A percentile compares a stretch with the other conserved stretches of the same genome.
Evolutionary conservation across 2,888 invertebrate species (phyloP).

Genomic region (Lepidonotus clava): DNA sequence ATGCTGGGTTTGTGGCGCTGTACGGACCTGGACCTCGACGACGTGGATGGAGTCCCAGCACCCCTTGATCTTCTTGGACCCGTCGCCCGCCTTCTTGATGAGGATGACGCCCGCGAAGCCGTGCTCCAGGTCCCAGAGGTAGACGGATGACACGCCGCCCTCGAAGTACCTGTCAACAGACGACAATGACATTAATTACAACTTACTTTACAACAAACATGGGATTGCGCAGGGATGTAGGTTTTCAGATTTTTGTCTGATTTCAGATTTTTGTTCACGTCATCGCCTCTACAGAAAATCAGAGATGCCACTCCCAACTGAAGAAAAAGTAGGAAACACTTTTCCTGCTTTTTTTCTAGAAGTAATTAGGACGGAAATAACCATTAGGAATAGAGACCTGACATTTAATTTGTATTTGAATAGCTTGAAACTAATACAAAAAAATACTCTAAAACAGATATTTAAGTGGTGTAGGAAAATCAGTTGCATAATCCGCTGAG

Average conservation of each 20-base stretch:
- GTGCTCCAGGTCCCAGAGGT: conserved; percentile 97
- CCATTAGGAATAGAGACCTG: no score
- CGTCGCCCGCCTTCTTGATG: conserved; percentile 99
- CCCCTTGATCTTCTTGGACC: conserved; percentile 98
- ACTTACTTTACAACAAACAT: no score
- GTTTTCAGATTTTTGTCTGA: no score
- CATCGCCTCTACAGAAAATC: no score
- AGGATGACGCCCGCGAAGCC: conserved; percentile 98
- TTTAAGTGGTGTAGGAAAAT: background rate
- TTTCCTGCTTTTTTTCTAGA: no score
- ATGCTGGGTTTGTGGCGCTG: background rate
- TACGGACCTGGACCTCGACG: conserved; percentile 90
- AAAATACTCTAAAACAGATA: background rate
- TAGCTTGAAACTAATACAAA: no score
- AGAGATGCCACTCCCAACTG: no score
- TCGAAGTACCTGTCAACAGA: conserved; percentile 91
- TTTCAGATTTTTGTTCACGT: no score
- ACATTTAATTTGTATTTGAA: no score
- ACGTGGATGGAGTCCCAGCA: conserved; percentile 99
- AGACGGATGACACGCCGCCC: conserved; percentile 99
- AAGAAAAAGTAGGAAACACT: no score
- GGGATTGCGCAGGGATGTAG: no score
- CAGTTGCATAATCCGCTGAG: background rate
- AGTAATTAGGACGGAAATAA: no score
- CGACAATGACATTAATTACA: background rate